phyloP scores from a whole-genome alignment of 53 echinoderm and acorn worm species.

The Pentamera pediparva region DNA sequence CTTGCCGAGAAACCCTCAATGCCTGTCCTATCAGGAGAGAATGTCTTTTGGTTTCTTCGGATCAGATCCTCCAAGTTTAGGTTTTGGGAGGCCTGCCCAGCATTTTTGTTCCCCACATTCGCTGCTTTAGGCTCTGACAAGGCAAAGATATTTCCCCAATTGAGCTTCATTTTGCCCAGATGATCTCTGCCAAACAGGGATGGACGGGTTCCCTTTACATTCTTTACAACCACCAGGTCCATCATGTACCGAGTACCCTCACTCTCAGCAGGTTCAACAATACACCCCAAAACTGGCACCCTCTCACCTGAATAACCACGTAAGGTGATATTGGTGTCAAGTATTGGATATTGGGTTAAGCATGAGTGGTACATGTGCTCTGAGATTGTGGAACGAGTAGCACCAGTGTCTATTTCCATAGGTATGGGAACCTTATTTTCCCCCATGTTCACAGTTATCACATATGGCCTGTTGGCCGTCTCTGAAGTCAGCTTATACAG shows the following conservation, averaged over 20 bases:
- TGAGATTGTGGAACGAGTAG: conserved; percentile 26
- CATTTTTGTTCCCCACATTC: background rate
- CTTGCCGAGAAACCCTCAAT: background rate
- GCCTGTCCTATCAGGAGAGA: background rate
- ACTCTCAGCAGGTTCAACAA: background rate
- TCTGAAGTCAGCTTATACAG: background rate
- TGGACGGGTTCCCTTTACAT: background rate
- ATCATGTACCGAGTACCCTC: background rate
- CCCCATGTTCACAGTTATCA: background rate
- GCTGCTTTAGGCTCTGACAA: background rate
- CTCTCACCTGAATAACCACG: background rate
- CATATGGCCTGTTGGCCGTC: background rate
- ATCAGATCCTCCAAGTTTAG: background rate
- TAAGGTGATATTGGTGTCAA: conserved; percentile 6
- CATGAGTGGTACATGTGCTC: background rate
- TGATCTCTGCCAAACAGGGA: background rate
- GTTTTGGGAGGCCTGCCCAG: background rate
- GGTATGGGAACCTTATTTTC: background rate
- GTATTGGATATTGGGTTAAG: background rate
- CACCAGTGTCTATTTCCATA: conserved; percentile 31
- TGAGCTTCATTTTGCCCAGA: background rate
- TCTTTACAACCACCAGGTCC: background rate
- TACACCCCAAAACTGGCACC: background rate
- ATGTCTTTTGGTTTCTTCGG: background rate
- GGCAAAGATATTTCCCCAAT: background rate